These are phyloP conservation scores for Corbicula japonica DNA, from an alignment of 2,888 invertebrate species.

Conservation along the genomic window DNA sequence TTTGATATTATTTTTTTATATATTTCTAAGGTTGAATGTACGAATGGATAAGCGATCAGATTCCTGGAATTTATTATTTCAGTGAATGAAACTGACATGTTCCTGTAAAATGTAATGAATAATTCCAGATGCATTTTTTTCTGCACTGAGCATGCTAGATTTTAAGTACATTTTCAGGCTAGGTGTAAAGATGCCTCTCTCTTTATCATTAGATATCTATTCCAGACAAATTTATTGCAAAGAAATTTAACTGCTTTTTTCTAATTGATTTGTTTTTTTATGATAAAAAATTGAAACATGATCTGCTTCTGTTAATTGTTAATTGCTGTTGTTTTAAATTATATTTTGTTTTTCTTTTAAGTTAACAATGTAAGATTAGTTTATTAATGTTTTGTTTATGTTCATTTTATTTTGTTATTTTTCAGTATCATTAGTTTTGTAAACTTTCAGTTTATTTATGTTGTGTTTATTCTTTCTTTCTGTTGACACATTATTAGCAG, in stretches of 20 bases:
- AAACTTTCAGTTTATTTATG: slow-evolving; percentile 9
- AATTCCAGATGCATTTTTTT: too few relatives aligned
- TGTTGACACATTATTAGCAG: slow-evolving; percentile 35
- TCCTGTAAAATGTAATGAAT: too few relatives aligned
- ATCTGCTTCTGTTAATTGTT: neutral
- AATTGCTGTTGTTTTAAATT: slow-evolving; percentile 1
- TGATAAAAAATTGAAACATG: neutral
- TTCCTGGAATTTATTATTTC: too few relatives aligned
- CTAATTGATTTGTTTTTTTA: neutral
- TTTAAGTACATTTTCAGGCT: too few relatives aligned
- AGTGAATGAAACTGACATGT: too few relatives aligned
- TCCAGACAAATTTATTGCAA: slow-evolving; percentile 11
- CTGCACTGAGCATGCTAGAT: too few relatives aligned
- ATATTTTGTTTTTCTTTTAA: slow-evolving; percentile 3
- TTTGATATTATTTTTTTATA: too few relatives aligned
- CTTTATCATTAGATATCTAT: too few relatives aligned
- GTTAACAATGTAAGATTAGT: neutral
- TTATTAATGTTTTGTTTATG: neutral
- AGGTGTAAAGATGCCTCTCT: too few relatives aligned
- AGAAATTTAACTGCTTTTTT: slow-evolving; percentile 2
- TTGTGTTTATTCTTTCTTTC: slow-evolving; percentile 8
- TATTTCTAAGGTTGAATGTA: too few relatives aligned
- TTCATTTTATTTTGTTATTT: slow-evolving; percentile 4
- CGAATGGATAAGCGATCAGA: too few relatives aligned
- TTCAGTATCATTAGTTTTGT: slow-evolving; percentile 8